These are phyloP conservation scores for fruit fly (Drosophila melanogaster) DNA, from an alignment of 1,140 invertebrate species.

Conservation along the genomic window DNA sequence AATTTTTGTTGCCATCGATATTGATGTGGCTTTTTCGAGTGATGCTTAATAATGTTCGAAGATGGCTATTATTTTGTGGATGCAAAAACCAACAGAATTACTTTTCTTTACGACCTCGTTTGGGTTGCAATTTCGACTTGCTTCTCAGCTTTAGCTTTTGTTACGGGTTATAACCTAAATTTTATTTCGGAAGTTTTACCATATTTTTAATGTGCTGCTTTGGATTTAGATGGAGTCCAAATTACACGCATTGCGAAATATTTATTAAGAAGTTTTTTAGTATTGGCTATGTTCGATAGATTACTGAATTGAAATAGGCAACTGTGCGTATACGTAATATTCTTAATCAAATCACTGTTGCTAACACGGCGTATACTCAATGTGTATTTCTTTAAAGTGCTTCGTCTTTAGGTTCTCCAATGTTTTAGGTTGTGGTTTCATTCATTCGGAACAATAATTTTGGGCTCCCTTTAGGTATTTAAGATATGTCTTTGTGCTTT, in stretches of 20 bases:
- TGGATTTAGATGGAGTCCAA: not conserved
- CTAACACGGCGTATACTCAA: not conserved
- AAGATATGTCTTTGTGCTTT: too few relatives aligned
- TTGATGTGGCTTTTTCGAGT: slow-evolving; percentile 33
- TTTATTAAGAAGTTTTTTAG: too few relatives aligned
- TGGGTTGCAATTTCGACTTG: slow-evolving; percentile 22
- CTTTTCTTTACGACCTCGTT: slow-evolving; percentile 33
- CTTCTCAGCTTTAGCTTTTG: slow-evolving; percentile 1
- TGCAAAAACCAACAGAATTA: slow-evolving; percentile 29
- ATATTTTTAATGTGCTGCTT: slow-evolving; percentile 35
- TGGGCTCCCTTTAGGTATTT: too few relatives aligned
- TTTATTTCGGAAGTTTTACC: slow-evolving; percentile 14
- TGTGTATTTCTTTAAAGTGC: not conserved
- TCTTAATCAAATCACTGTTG: not conserved
- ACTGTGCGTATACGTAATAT: slow-evolving; percentile 5
- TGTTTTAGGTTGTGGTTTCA: too few relatives aligned
- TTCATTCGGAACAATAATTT: too few relatives aligned
- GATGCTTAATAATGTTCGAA: slow-evolving; percentile 1
- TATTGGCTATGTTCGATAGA: not conserved
- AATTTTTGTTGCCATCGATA: slow-evolving; percentile 62
- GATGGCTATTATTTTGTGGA: not conserved
- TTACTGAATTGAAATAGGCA: not conserved
- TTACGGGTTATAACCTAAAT: slow-evolving; percentile 11
- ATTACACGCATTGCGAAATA: too few relatives aligned
- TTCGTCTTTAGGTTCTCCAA: too few relatives aligned